Conservation (phyloP, 1,140 invertebrate genomes). For the Phymastichus coffea region DNA sequence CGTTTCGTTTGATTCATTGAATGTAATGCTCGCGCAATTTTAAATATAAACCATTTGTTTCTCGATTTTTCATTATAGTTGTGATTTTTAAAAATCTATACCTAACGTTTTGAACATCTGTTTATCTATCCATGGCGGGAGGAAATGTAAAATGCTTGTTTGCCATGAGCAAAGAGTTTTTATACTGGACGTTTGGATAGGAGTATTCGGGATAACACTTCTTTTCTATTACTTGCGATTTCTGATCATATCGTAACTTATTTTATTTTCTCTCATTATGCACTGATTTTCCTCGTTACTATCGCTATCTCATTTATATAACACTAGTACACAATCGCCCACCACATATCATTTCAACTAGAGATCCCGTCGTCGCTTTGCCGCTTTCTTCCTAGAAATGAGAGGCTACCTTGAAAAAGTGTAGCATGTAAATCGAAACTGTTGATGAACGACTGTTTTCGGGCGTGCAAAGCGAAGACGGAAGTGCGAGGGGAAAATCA, state of each 20-base stretch:
- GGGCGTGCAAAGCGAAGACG: conserved; percentile 16
- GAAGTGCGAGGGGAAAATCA: not conserved
- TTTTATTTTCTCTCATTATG: conserved; percentile 3
- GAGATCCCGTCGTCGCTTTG: conserved; percentile 18
- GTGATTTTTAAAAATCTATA: too few relatives aligned
- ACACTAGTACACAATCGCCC: conserved; percentile 24
- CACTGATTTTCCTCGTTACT: not conserved
- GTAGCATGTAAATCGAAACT: too few relatives aligned
- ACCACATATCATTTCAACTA: conserved; percentile 4
- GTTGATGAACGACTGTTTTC: not conserved
- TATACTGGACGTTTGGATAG: conserved; percentile 21
- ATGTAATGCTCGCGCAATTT: conserved; percentile 15
- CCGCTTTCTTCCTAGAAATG: too few relatives aligned
- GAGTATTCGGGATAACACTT: conserved; percentile 13
- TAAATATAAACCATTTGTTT: conserved; percentile 26
- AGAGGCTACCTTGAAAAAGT: too few relatives aligned
- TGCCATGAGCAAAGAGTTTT: conserved; percentile 23
- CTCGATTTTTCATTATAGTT: conserved; percentile 13
- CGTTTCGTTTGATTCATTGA: conserved; percentile 30
- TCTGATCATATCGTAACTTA: conserved; percentile 1
- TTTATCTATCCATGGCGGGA: not conserved
- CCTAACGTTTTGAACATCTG: too few relatives aligned
- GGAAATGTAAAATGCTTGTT: conserved; percentile 21
- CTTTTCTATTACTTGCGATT: conserved; percentile 6
- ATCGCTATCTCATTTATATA: conserved; percentile 20